phyloP scores from a whole-genome alignment of 2,888 invertebrate genomes.

The Coelopa pilipes region DNA sequence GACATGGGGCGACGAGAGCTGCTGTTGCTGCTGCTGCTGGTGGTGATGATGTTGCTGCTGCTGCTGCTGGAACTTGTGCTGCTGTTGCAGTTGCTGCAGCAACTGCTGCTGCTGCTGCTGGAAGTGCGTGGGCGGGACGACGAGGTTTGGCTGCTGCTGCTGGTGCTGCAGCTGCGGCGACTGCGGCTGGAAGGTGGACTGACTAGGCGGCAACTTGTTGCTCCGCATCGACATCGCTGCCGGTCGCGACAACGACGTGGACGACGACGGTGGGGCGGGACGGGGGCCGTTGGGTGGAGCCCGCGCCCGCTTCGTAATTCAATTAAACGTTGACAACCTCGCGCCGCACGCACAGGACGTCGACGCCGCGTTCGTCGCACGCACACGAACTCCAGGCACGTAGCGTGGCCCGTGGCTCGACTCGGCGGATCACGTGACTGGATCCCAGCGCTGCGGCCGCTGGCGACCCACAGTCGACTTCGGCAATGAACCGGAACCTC shows the following conservation, averaged over 20 bases:
- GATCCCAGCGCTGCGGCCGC: no score
- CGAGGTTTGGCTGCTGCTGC: constrained; percentile 45
- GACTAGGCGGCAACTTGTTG: constrained; percentile 57
- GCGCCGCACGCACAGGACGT: no score
- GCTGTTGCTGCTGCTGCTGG: constrained; percentile 56
- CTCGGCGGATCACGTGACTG: no score
- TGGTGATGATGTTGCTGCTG: constrained; percentile 50
- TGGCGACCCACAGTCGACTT: no score
- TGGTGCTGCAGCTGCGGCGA: constrained; percentile 46
- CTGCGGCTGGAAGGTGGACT: constrained; percentile 46
- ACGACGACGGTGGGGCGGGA: neutral
- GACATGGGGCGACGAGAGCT: constrained; percentile 49
- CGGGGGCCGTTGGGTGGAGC: neutral
- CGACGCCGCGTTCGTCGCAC: neutral
- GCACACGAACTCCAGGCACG: neutral
- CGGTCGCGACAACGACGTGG: neutral
- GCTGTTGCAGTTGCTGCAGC: constrained; percentile 46
- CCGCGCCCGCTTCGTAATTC: neutral
- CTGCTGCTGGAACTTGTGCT: constrained; percentile 54
- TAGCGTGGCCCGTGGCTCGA: no score
- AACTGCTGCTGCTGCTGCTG: constrained; percentile 55
- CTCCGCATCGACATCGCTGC: constrained; percentile 64
- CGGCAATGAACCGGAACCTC: constrained; percentile 1
- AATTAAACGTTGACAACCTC: neutral
- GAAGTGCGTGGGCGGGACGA: constrained; percentile 47